Conservation (phyloP, 2,113 vertebrate species). For the Peromyscus polionotus region DNA sequence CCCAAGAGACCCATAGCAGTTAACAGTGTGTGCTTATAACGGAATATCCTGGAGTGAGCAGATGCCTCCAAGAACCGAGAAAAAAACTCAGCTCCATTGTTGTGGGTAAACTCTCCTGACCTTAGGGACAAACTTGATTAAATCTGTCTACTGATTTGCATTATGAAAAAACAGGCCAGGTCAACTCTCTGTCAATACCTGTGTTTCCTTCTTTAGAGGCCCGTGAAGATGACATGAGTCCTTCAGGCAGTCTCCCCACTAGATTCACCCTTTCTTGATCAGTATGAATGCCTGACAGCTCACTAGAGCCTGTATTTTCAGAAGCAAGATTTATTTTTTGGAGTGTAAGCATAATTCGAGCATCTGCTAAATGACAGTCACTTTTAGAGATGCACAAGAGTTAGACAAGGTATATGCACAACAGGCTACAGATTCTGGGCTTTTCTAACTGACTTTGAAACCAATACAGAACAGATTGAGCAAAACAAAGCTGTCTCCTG, state of each 20-base stretch:
- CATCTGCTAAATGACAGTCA: background rate
- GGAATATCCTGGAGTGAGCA: background rate
- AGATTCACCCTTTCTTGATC: background rate
- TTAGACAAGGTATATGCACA: too few species aligned
- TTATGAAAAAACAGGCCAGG: background rate
- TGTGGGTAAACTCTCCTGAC: background rate
- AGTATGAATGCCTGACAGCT: background rate
- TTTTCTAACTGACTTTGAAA: background rate
- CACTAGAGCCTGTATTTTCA: too few species aligned
- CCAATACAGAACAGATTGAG: background rate
- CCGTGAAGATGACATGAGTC: background rate
- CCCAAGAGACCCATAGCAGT: background rate
- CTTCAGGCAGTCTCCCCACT: background rate
- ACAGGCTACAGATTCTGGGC: background rate
- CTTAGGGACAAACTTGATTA: slow-evolving; percentile 23
- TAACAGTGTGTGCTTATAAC: background rate
- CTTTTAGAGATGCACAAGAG: background rate
- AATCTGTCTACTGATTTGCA: background rate
- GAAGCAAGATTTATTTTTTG: background rate
- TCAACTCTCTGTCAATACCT: background rate
- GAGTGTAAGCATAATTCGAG: fast-evolving
- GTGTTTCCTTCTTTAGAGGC: background rate
- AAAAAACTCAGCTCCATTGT: background rate
- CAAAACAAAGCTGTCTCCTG: background rate
- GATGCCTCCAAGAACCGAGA: background rate